phyloP scores from a whole-genome alignment of 2,113 vertebrate species.

The Lampris incognitus region DNA sequence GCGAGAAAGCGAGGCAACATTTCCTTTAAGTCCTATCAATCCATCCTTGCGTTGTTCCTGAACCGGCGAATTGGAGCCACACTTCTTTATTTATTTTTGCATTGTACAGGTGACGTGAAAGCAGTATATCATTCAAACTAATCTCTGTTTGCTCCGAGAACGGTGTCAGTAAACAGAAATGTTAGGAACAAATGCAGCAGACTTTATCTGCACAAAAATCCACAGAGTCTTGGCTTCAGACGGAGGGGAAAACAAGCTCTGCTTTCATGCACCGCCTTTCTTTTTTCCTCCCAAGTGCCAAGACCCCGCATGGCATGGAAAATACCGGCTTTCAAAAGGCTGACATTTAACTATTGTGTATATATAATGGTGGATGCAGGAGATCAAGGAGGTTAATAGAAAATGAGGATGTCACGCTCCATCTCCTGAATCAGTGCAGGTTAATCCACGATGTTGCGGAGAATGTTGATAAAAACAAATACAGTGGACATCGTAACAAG shows the following conservation, averaged over 20 bases:
- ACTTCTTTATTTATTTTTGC: slow-evolving; percentile 51
- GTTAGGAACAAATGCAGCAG: slow-evolving; percentile 76
- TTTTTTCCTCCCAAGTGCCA: slow-evolving; percentile 44
- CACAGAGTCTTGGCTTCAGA: slow-evolving; percentile 69
- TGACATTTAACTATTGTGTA: slow-evolving; percentile 79
- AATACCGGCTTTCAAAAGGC: slow-evolving; percentile 69
- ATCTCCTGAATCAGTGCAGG: slow-evolving; percentile 71
- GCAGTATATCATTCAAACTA: slow-evolving; percentile 75
- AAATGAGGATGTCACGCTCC: slow-evolving; percentile 76
- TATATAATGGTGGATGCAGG: slow-evolving; percentile 72
- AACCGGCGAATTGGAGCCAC: slow-evolving; percentile 73
- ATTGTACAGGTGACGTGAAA: slow-evolving; percentile 60
- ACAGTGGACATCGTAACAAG: slow-evolving; percentile 65
- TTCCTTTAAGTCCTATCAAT: slow-evolving; percentile 56
- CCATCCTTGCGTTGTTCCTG: slow-evolving; percentile 62
- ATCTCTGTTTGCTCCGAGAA: slow-evolving; percentile 73
- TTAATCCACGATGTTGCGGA: slow-evolving; percentile 74
- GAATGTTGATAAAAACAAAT: slow-evolving; percentile 74
- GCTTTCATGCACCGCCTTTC: slow-evolving; percentile 69
- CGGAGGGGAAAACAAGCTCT: slow-evolving; percentile 63
- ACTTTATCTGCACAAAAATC: slow-evolving; percentile 74
- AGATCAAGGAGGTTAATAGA: slow-evolving; percentile 71
- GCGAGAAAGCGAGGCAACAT: slow-evolving; percentile 67
- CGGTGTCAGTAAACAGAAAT: slow-evolving; percentile 78
- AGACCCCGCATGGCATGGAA: slow-evolving; percentile 65